Percentiles rank a stretch among this genome's conserved stretches.
phyloP scores from a whole-genome alignment of 2,797 vertebrate genomes.

The Odontamblyopus lacepedii region DNA sequence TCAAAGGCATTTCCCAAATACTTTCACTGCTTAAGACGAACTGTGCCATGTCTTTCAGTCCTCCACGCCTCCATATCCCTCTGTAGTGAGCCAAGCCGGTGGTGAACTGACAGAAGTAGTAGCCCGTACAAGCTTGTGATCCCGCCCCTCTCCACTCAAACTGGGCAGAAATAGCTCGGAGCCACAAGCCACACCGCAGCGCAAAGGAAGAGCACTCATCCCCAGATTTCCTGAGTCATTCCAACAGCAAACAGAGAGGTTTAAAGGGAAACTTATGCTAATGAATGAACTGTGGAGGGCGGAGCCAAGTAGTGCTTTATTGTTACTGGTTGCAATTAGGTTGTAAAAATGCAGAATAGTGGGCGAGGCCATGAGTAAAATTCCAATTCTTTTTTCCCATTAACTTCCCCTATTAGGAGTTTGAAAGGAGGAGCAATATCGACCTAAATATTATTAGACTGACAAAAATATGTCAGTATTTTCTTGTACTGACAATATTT shows the following conservation, averaged over 20 bases:
- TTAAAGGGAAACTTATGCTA: constrained; percentile 33
- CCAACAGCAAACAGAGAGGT: constrained; percentile 48
- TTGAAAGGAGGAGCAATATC: too few relatives aligned
- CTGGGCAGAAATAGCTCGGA: constrained; percentile 44
- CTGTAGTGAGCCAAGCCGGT: constrained; percentile 11
- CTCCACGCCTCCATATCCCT: constrained; percentile 11
- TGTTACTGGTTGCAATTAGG: neutral
- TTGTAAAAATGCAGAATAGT: neutral
- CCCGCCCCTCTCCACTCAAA: constrained; percentile 36
- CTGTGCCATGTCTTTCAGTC: constrained; percentile 13
- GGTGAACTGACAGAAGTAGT: constrained; percentile 27
- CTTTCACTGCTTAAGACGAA: neutral
- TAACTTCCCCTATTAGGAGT: too few relatives aligned
- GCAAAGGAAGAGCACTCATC: constrained; percentile 23
- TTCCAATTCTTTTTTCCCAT: neutral
- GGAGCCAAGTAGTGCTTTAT: constrained; percentile 3
- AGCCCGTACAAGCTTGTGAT: constrained; percentile 18
- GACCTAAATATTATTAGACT: too few relatives aligned
- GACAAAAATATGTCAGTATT: too few relatives aligned
- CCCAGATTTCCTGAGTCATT: constrained; percentile 39
- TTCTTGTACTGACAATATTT: too few relatives aligned
- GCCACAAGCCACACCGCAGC: constrained; percentile 16
- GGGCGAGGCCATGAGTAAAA: neutral
- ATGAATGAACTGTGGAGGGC: neutral
- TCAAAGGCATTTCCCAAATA: constrained; percentile 1